A percentile compares a stretch with the other conserved stretches of the same genome.
These are phyloP conservation scores for Trypoxylus dichotomus DNA, from an alignment of 1,140 invertebrate genomes.

Conservation along the genomic window DNA sequence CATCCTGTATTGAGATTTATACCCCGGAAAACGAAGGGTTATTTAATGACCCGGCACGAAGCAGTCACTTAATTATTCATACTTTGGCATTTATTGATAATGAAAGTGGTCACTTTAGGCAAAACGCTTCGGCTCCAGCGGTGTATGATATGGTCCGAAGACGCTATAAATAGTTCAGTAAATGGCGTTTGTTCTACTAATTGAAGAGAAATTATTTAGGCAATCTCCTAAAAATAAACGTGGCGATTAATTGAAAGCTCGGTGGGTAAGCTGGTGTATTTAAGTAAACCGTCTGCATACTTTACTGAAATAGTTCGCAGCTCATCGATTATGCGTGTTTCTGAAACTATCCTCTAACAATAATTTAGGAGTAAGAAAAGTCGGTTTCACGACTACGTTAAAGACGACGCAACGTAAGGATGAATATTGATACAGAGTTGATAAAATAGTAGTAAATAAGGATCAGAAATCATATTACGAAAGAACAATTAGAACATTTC, in stretches of 20 bases:
- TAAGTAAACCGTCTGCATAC: background rate
- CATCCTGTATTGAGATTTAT: slow-evolving; percentile 22
- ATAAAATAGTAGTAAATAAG: too few species aligned
- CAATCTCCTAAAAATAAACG: background rate
- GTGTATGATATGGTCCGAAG: background rate
- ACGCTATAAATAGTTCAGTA: background rate
- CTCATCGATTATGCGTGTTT: background rate
- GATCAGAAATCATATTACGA: too few species aligned
- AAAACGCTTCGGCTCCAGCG: background rate
- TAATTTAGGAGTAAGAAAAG: too few species aligned
- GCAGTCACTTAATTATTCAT: slow-evolving; percentile 22
- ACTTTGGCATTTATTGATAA: slow-evolving; percentile 24
- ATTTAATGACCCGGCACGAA: slow-evolving; percentile 23
- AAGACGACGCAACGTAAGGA: too few species aligned
- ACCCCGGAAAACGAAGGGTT: slow-evolving; percentile 18
- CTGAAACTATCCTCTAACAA: too few species aligned
- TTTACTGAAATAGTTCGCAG: background rate
- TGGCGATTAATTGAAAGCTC: background rate
- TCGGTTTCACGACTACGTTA: too few species aligned
- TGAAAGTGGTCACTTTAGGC: slow-evolving; percentile 21
- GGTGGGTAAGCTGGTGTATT: background rate
- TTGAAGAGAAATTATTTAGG: slow-evolving; percentile 4
- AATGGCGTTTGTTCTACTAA: slow-evolving; percentile 14
- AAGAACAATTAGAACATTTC: too few species aligned
- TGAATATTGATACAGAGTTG: too few species aligned